A percentile compares a stretch with the other conserved stretches of the same genome.
These are phyloP conservation scores for Styela plicata DNA, from an alignment of 23 tunicate genomes.

Conservation along the genomic window DNA sequence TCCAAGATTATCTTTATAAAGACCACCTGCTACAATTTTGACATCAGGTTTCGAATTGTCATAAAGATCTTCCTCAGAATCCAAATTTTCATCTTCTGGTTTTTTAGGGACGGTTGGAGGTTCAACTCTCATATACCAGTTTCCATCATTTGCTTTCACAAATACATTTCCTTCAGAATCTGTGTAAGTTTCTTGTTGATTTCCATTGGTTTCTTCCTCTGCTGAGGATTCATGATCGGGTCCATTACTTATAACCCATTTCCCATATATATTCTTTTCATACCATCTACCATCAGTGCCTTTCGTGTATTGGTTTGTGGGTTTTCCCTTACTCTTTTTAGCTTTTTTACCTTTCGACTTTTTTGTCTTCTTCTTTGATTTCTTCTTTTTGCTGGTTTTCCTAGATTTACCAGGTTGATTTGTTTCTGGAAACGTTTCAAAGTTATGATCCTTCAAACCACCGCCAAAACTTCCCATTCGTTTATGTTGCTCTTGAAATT, in stretches of 20 bases:
- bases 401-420: neutral
- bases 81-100: neutral
- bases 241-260: slow-evolving; percentile 47
- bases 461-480: neutral
- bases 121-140: slow-evolving; percentile 78
- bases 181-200: slow-evolving; percentile 13
- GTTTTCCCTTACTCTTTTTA: neutral
- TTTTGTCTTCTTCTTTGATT: slow-evolving; percentile 10
- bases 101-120: slow-evolving; percentile 24
- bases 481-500: neutral
- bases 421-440: no score
- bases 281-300: slow-evolving; percentile 96
- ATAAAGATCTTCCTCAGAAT: neutral
- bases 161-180: slow-evolving; percentile 60
- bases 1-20: slow-evolving; percentile 12
- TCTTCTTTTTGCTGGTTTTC: neutral
- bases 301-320: slow-evolving; percentile 35
- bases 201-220: neutral
- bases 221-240: neutral
- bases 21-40: neutral
- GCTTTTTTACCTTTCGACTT: slow-evolving; percentile 1
- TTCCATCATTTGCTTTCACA: slow-evolving; percentile 71
- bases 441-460: neutral
- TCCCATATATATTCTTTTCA: slow-evolving; percentile 50
- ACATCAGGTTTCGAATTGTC: neutral